phyloP scores from a whole-genome alignment of 2,113 vertebrate species.

The Furnarius figulus region DNA sequence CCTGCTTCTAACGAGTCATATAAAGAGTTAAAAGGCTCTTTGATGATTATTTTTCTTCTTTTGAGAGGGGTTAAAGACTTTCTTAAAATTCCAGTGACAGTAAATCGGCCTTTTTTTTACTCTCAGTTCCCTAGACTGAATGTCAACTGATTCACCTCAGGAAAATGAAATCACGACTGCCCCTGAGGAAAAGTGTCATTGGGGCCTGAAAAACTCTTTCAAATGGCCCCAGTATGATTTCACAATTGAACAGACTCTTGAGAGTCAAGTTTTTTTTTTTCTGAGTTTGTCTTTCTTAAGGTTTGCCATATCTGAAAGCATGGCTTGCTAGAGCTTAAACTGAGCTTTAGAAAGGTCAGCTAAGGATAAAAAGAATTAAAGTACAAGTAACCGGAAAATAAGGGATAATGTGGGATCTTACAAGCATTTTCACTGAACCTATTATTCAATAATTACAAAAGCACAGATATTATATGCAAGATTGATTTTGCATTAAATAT shows the following conservation, averaged over 20 bases:
- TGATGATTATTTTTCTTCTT: not conserved
- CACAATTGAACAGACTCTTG: not conserved
- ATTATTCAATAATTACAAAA: not conserved
- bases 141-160: not conserved
- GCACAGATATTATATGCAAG: not conserved
- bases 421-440: not conserved
- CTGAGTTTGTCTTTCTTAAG: not conserved
- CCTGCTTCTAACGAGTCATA: not conserved
- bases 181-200: not conserved
- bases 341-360: not conserved
- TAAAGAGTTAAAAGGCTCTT: not conserved
- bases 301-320: not conserved
- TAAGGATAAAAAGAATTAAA: not conserved
- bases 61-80: not conserved
- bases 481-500: not conserved
- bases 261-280: not conserved
- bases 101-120: not conserved
- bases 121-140: not conserved
- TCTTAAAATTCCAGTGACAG: not conserved
- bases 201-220: not conserved
- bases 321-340: not conserved
- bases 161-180: not conserved
- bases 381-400: not conserved
- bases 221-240: not conserved
- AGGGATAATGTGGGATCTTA: not conserved